Conservation (phyloP, 2,888 invertebrate genomes). For the Endotricha flammealis region DNA sequence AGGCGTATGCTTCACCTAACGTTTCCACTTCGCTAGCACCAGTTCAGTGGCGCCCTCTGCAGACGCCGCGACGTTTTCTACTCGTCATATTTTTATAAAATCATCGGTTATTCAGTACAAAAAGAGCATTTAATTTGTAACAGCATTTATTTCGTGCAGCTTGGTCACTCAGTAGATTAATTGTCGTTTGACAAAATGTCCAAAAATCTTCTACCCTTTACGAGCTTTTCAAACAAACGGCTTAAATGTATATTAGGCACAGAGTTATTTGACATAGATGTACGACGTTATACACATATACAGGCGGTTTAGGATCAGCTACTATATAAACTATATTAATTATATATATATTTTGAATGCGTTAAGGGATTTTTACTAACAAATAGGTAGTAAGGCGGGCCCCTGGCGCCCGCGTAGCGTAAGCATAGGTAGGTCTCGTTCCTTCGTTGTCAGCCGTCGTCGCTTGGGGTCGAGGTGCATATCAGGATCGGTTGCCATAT, state of each 20-base stretch:
- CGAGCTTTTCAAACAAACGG: constrained; percentile 68
- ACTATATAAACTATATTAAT: constrained; percentile 57
- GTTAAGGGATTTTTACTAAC: constrained; percentile 77
- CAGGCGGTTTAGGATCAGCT: constrained; percentile 63
- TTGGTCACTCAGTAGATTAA: constrained; percentile 33
- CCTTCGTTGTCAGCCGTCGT: constrained; percentile 25
- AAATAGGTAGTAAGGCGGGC: constrained; percentile 61
- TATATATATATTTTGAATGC: constrained; percentile 75
- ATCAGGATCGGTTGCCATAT: constrained; percentile 74
- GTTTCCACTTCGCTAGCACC: constrained; percentile 17
- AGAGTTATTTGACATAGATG: constrained; percentile 69
- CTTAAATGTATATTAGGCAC: constrained; percentile 76
- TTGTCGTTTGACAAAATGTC: constrained; percentile 47
- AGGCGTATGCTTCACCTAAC: constrained; percentile 39
- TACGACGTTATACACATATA: constrained; percentile 70
- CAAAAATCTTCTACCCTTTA: constrained; percentile 55
- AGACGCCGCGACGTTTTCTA: neutral
- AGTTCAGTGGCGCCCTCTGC: constrained; percentile 7
- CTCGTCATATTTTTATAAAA: constrained; percentile 6
- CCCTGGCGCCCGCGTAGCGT: constrained; percentile 10
- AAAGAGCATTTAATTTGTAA: constrained; percentile 25
- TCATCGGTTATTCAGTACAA: constrained; percentile 41
- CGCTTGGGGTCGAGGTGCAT: constrained; percentile 46
- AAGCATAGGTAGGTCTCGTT: constrained; percentile 46
- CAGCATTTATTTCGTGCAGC: constrained; percentile 44